phyloP scores from a whole-genome alignment of 2,888 invertebrate species.

The Leptothorax acervorum region DNA sequence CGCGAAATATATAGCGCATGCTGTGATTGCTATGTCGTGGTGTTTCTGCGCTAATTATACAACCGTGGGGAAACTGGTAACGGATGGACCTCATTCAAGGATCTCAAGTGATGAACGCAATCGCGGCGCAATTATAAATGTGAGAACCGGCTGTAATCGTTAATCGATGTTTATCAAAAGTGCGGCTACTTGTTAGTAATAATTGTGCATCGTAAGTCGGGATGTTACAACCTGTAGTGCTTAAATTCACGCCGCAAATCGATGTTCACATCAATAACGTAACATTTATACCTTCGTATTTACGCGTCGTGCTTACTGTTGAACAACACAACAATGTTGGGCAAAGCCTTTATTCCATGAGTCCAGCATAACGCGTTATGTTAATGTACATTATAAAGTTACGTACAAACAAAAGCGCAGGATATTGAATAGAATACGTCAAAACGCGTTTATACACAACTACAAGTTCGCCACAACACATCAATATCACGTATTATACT shows the following conservation, averaged over 20 bases:
- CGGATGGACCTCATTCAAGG: slow-evolving; percentile 37
- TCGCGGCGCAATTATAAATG: slow-evolving; percentile 23
- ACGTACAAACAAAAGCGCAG: not conserved
- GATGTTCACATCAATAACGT: not conserved
- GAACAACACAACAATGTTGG: not conserved
- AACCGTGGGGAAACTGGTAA: slow-evolving; percentile 51
- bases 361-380: not conserved
- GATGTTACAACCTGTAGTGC: not conserved
- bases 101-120: slow-evolving; percentile 33
- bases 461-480: not conserved
- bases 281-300: slow-evolving; percentile 7
- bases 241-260: not conserved
- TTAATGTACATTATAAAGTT: not conserved
- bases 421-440: not conserved
- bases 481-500: not conserved
- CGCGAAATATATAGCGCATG: slow-evolving; percentile 19
- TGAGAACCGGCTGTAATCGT: not conserved
- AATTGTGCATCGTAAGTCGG: not conserved
- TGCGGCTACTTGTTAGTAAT: not conserved
- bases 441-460: not conserved
- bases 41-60: slow-evolving; percentile 50
- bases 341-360: not conserved
- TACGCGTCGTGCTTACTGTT: slow-evolving; percentile 10
- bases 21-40: slow-evolving; percentile 5
- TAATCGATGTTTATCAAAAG: not conserved